Percentiles rank a stretch among this genome's conserved stretches.
Conservation (phyloP, 2,113 vertebrate genomes). For the Ptilorrhoa leucosticta region DNA sequence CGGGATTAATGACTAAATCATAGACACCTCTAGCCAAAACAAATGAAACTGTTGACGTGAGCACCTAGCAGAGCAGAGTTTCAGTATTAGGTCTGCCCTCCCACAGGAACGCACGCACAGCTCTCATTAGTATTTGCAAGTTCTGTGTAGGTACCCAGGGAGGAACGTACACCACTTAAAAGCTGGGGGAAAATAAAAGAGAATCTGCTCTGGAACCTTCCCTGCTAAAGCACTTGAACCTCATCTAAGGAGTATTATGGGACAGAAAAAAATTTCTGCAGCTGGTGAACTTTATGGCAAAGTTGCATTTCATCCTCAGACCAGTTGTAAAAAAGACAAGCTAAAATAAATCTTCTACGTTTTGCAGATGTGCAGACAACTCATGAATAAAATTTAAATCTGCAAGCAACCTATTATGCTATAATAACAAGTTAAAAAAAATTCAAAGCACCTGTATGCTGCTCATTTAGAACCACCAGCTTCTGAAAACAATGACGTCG, state of each 20-base stretch:
- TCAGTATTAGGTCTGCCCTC: background rate
- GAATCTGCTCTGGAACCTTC: background rate
- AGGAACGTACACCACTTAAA: background rate
- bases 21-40: background rate
- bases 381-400: constrained; percentile 4
- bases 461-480: background rate
- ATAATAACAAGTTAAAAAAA: background rate
- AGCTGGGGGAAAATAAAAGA: background rate
- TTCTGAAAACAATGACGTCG: background rate
- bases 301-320: background rate
- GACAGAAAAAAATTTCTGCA: background rate
- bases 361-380: background rate
- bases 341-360: background rate
- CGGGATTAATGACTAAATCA: background rate
- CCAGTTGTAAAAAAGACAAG: constrained; percentile 12
- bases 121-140: background rate
- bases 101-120: background rate
- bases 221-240: background rate
- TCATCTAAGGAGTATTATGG: background rate
- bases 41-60: background rate
- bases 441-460: background rate
- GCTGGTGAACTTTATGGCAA: background rate
- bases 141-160: background rate
- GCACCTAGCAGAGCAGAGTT: background rate
- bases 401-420: background rate